Conservation (phyloP, 1,140 invertebrate genomes). For the Rhysida immarginata region DNA sequence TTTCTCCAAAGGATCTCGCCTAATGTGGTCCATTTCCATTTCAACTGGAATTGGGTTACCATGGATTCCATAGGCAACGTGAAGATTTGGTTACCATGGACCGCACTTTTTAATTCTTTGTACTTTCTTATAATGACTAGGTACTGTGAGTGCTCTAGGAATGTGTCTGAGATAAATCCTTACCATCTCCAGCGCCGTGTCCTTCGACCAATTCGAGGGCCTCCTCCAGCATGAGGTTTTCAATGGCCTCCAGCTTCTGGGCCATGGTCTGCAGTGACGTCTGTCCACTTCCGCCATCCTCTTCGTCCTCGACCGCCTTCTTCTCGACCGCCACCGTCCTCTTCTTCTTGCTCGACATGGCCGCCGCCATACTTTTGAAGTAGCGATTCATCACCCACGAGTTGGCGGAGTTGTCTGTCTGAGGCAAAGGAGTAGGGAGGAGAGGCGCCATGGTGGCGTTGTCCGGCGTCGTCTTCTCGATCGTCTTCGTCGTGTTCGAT, state of each 20-base stretch:
- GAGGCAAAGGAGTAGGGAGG: background rate
- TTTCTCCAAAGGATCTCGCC: too few relatives aligned
- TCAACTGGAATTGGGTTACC: too few relatives aligned
- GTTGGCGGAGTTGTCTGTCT: background rate
- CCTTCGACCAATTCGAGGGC: background rate
- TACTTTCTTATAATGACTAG: too few relatives aligned
- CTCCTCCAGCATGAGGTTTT: constrained; percentile 2
- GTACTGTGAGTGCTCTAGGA: too few relatives aligned
- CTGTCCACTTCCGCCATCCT: background rate
- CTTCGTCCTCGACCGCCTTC: background rate
- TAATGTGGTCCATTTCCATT: too few relatives aligned
- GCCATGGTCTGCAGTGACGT: background rate
- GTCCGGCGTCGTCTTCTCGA: background rate
- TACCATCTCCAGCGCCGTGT: background rate
- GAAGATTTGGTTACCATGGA: too few relatives aligned
- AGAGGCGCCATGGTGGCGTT: background rate
- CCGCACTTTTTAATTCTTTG: too few relatives aligned
- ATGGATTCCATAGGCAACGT: too few relatives aligned
- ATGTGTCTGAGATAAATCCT: too few relatives aligned
- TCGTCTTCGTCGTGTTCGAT: background rate
- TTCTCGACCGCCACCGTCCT: background rate
- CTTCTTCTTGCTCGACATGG: constrained; percentile 1
- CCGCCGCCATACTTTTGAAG: background rate
- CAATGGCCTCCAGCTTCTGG: constrained; percentile 2
- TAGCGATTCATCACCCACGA: background rate